Evolutionary conservation across 2,888 invertebrate genomes (phyloP), one percentile per base, ranked within the genome.

Genomic region (Drosophila fulvimacula): DNA sequence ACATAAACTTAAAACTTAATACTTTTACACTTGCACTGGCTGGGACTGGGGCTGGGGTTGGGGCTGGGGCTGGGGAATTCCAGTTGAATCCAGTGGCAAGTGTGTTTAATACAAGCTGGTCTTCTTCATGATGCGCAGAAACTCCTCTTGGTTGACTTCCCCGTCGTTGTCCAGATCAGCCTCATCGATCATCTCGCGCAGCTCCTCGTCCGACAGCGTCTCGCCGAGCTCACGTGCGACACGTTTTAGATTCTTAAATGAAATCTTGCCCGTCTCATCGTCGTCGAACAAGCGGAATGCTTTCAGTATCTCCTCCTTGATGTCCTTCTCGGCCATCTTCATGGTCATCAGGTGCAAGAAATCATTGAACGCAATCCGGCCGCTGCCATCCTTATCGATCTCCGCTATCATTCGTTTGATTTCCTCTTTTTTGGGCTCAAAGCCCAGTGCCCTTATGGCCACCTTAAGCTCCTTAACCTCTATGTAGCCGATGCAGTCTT

Each of bases 271-370:
- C 69, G 98, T 98, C 89, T 97, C 97, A 92, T 99, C 98, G 93
- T 98, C 97, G 93, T 99, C 99, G 93, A 99, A 99, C 19, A 99
- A 93, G 75, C 97, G 95, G 90, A 99, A 99, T n/a, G 99, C 99
- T 93, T 98, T 98, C 91, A 98, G 93, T 61, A 99, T 98, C 93
- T 99, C 99, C 92, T 99, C 98, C 91, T 97, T 97, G 0, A 96
- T 96, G 90, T 98, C 98, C 91, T 98, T 98, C 88, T 99, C 98
- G 44, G 97, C 96, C 96, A 98, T 97, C 94, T 98, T 98, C 46
- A 95, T 94, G 0, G 96, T 95, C 97, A 98, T 98, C 66, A 98
- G 92, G 60, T 95, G 95, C 5, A 97, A 92, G 90, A 98, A 99
- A 91, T 98, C 97, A 85, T 96, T 96, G 92, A 95, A 98, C 0